phyloP scores from a whole-genome alignment of 2,888 invertebrate genomes.

The Diaperis boleti region DNA sequence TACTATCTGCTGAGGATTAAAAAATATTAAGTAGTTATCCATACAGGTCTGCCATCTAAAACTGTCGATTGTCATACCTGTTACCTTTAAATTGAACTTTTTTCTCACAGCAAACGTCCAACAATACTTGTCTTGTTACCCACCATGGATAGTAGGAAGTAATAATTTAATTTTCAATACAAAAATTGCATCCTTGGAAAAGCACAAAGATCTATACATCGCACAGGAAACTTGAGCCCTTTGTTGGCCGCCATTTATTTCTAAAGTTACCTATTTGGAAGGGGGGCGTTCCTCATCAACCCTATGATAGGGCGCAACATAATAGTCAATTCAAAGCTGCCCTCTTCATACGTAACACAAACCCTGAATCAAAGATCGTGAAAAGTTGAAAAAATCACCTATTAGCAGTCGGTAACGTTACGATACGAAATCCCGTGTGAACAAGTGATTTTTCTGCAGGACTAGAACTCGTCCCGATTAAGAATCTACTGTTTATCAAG shows the following conservation, averaged over 20 bases:
- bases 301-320: not conserved
- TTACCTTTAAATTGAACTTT: too few species aligned
- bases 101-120: too few species aligned
- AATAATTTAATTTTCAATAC: too few species aligned
- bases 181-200: too few species aligned
- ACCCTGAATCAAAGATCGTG: not conserved
- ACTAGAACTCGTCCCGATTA: not conserved
- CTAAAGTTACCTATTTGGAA: not conserved
- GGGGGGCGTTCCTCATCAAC: slow-evolving; percentile 6
- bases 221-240: too few species aligned
- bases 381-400: not conserved
- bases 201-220: too few species aligned
- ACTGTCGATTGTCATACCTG: too few species aligned
- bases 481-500: not conserved
- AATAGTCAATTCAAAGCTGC: not conserved
- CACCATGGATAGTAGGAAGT: too few species aligned
- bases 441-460: not conserved
- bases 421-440: not conserved
- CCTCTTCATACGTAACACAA: not conserved
- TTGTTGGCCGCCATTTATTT: slow-evolving; percentile 3
- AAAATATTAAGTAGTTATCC: too few species aligned
- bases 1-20: too few species aligned
- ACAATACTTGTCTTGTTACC: too few species aligned
- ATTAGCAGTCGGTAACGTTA: not conserved
- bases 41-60: too few species aligned